A percentile compares a stretch with the other conserved stretches of the same genome.
Conservation (phyloP, 2,113 vertebrate genomes). For the Nothobranchius furzeri region DNA sequence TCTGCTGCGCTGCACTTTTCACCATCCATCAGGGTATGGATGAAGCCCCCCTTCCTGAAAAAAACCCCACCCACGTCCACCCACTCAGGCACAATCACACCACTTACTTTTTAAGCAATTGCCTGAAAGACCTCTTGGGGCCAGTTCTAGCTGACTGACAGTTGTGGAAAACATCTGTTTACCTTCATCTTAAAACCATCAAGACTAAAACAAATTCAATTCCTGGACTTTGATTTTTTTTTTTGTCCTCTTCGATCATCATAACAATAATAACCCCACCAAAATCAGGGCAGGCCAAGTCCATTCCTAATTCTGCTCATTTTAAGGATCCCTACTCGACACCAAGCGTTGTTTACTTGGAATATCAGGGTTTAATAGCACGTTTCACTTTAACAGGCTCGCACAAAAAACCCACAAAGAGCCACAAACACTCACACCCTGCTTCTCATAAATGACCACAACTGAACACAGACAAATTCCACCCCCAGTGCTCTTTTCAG, state of each 20-base stretch:
- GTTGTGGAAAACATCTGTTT: constrained; percentile 18
- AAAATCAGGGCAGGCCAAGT: not conserved
- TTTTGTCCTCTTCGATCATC: too few relatives aligned
- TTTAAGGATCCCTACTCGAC: not conserved
- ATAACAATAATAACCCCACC: not conserved
- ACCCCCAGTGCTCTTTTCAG: constrained; percentile 45
- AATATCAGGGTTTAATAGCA: constrained; percentile 34
- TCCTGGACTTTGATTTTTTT: too few relatives aligned
- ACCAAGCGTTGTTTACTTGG: constrained; percentile 24
- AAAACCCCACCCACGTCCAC: constrained; percentile 31
- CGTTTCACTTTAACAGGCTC: constrained; percentile 36
- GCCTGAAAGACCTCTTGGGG: constrained; percentile 25
- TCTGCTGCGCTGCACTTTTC: constrained; percentile 80
- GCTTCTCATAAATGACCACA: constrained; percentile 65
- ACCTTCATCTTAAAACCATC: not conserved
- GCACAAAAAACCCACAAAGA: constrained; percentile 25
- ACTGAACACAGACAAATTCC: constrained; percentile 62
- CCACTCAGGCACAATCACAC: constrained; percentile 58
- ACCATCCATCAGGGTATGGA: constrained; percentile 71
- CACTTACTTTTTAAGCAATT: constrained; percentile 37
- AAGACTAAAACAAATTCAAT: not conserved
- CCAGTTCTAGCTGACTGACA: constrained; percentile 28
- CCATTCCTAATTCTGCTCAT: not conserved
- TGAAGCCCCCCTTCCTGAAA: constrained; percentile 41
- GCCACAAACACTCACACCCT: constrained; percentile 53